Conservation (phyloP, 2,113 vertebrate species). For the Plecotus auritus region DNA sequence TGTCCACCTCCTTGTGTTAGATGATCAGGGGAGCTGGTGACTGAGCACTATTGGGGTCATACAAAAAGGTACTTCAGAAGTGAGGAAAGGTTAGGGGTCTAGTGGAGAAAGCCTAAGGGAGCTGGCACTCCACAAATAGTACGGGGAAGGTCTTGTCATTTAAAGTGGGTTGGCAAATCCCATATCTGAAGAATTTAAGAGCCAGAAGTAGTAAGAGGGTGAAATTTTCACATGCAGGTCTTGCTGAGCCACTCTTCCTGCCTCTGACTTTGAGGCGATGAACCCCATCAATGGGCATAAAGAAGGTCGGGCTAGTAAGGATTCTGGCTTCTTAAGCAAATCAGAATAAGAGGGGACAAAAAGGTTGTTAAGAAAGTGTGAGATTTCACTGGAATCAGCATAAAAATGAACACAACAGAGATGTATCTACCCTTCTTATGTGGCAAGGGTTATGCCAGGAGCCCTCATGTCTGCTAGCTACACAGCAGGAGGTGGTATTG, state of each 20-base stretch:
- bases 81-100: neutral
- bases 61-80: neutral
- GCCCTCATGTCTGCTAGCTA: neutral
- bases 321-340: neutral
- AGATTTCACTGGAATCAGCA: neutral
- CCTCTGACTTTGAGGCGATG: neutral
- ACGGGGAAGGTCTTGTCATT: neutral
- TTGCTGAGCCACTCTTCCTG: neutral
- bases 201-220: neutral
- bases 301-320: neutral
- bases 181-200: neutral
- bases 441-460: neutral
- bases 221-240: neutral
- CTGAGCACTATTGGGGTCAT: neutral
- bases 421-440: neutral
- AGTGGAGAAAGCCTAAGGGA: neutral
- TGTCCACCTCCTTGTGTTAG: neutral
- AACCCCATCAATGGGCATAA: neutral
- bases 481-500: neutral
- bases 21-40: neutral
- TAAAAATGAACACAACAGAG: neutral
- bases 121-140: neutral
- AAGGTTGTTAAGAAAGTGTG: neutral
- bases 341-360: neutral
- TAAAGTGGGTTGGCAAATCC: neutral